Base-by-base conservation (phyloP, 1,140 invertebrate species). In the Macrocentrus cingulum region DNA sequence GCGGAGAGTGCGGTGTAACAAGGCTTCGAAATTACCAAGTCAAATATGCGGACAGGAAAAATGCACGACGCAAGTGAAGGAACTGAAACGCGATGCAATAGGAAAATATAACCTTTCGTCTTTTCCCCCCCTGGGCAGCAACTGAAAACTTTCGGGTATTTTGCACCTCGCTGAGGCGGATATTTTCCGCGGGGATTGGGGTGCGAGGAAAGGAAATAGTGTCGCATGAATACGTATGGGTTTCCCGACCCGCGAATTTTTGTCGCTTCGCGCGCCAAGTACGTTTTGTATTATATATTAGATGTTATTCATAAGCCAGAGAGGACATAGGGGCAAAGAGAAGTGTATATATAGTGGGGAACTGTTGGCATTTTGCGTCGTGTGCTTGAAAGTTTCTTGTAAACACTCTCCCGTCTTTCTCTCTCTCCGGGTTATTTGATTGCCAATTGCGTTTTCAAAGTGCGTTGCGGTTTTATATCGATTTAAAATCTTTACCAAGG, bases 11-110 rank as follows among this genome's bases (percentile, higher is more conserved):
- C n/a, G n/a, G n/a, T n/a, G 29, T 61, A 68, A 72, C 69, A 68
- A 72, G 71, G 71, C 68, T 69, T 70, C 65, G 65, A 66, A 59
- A 79, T 51, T 77, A 79, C 73, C 76, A 79, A 79, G 71, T 77
- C 76, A 79, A 77, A 76, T 76, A 77, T 45, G 62, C 46, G 65
- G 61, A 68, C 62, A 64, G 67, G 69, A 70, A 75, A 75, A 75
- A 76, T 71, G 68, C 65, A 62, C 62, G 59, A 48, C 52, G 36
- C 55, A 62, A 76, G 71, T 75, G 69, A 72, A 75, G 66, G 70
- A 76, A 75, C 72, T 69, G 60, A 51, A 34, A 50, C 23, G 25
- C 11, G 36, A 39, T 13, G 36, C 36, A 25, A 51, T 41, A 16
- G 20, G 62, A 37, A 32, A n/a, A n/a, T n/a, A n/a, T n/a, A n/a